Evolutionary conservation across 2,113 vertebrate genomes (phyloP), one percentile per base, ranked within the genome.

Genomic region (Oenanthe oenanthe): DNA sequence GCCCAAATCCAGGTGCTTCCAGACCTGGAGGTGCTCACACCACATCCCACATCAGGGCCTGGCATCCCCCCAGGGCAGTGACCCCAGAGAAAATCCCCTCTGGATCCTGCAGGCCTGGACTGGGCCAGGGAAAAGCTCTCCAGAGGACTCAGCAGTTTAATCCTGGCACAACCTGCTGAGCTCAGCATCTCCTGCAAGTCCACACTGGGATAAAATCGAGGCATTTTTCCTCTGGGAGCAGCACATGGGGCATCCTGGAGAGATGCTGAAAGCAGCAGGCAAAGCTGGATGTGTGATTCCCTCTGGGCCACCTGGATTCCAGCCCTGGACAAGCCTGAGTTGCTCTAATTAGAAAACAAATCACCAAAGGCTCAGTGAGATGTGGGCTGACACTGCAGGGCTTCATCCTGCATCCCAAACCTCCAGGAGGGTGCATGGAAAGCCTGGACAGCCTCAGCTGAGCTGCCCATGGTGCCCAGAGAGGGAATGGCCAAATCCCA

Each of bases 121-220:
- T 16, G 65, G 48, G 40, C 32, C 4, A 1, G 88, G n/a, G 24
- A 53, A 10, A 36, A 18, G 24, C 2, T 1, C 34, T 93, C 29
- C 2, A 1, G 48, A 48, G 78, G n/a, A 25, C 18, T 66, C 4
- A 3, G 26, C 19, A 38, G 29, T 54, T 89, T 40, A 42, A 70
- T 57, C 62, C 48, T 48, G 42, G 7, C 62, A 28, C 28, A 31
- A 31, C 71, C n/a, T 3, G 16, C 70, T 79, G 90, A 90, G 71
- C 84, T 67, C 67, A 76, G 86, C 72, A 38, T 29, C 77, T 77
- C 56, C 47, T 6, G 0, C 2, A 4, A 50, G 29, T 5, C 45
- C 53, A 28, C 22, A 10, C 9, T 0, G 0, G 0, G 7, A 29
- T 34, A 21, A 60, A 47, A 79, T 0, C 0, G 28, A 72, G 67